Conservation (phyloP, 1,140 invertebrate genomes). For the Charaxes varanes region DNA sequence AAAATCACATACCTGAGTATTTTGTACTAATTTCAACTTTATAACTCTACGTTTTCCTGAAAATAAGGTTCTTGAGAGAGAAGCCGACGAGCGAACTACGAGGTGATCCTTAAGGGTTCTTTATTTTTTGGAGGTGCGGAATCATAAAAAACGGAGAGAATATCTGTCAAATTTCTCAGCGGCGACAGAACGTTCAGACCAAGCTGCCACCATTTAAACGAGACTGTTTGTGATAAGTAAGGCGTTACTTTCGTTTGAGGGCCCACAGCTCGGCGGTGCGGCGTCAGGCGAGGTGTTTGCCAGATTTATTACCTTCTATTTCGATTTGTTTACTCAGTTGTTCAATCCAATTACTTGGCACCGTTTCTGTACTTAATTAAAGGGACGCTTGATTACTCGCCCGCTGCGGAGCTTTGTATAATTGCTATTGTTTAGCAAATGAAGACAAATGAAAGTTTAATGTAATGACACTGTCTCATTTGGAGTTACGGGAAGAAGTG, state of each 20-base stretch:
- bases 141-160: no score
- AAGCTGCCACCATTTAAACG: conserved; percentile 6
- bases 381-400: conserved; percentile 72
- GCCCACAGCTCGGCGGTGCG: conserved; percentile 43
- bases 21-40: no score
- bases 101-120: no score
- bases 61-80: no score
- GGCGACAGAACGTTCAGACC: background rate
- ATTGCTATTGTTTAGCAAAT: conserved; percentile 74
- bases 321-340: conserved; percentile 73
- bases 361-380: conserved; percentile 74
- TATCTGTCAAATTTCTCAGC: conserved; percentile 3
- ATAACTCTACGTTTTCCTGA: no score
- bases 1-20: no score
- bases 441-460: conserved; percentile 74
- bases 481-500: conserved; percentile 58
- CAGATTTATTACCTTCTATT: conserved; percentile 71
- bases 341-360: conserved; percentile 73
- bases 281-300: conserved; percentile 66
- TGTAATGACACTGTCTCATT: conserved; percentile 72
- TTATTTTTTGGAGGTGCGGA: no score
- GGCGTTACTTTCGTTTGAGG: conserved; percentile 47
- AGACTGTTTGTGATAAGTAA: conserved; percentile 35
- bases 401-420: conserved; percentile 72
- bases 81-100: no score